phyloP scores from a whole-genome alignment of 2,888 invertebrate genomes.

The Lissonota sp. region DNA sequence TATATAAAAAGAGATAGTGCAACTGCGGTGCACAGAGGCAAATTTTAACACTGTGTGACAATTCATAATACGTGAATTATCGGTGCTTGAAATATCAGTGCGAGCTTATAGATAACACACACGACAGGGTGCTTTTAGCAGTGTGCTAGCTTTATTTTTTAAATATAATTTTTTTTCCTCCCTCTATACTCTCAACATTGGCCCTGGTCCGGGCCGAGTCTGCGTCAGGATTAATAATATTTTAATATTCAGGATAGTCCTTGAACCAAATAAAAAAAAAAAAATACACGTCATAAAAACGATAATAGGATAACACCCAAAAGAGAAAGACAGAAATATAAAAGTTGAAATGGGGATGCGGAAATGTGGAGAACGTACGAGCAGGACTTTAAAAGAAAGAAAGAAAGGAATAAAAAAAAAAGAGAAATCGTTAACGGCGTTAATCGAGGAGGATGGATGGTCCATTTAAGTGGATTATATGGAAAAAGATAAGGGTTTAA shows the following conservation, averaged over 20 bases:
- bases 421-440: background rate
- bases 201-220: conserved; percentile 30
- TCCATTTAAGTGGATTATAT: too few relatives aligned
- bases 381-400: conserved; percentile 19
- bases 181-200: too few relatives aligned
- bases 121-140: conserved; percentile 81
- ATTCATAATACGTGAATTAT: conserved; percentile 44
- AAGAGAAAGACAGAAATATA: conserved; percentile 6
- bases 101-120: conserved; percentile 74
- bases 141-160: conserved; percentile 64
- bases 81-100: conserved; percentile 80
- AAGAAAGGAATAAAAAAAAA: conserved; percentile 21
- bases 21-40: conserved; percentile 64
- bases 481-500: conserved; percentile 62
- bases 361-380: conserved; percentile 38
- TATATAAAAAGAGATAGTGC: conserved; percentile 48
- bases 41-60: conserved; percentile 64
- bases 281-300: too few relatives aligned
- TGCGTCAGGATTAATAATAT: conserved; percentile 45
- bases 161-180: too few relatives aligned
- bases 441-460: too few relatives aligned
- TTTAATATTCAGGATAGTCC: background rate
- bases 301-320: too few relatives aligned
- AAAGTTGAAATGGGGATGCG: conserved; percentile 7
- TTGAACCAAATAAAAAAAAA: too few relatives aligned